Evolutionary conservation across 2,888 invertebrate genomes (phyloP), one percentile per base, ranked within the genome.

Genomic region (Tholera decimalis): DNA sequence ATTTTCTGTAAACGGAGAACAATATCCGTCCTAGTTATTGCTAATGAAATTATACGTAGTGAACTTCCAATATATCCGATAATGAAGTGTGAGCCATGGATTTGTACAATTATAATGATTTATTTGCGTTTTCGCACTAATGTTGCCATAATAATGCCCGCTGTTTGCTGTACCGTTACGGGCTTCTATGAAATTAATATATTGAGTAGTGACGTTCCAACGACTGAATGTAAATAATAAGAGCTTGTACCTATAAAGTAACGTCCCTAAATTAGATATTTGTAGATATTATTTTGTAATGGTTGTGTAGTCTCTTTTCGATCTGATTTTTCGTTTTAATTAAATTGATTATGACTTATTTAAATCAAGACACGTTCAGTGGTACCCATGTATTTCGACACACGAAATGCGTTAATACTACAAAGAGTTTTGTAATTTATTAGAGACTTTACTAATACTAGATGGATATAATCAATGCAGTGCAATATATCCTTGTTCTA

Each of bases 81-180:
- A 75, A 73, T 79, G 51, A 66, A 53, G 71, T 77, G 73, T 64
- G 84, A 88, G 89, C 91, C 92, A 90, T 91, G 84, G 79, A 81
- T 85, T 80, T 88, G 91, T 92, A 91, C 89, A 92, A 92, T 88
- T 68, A 59, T 77, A 76, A 77, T 84, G 86, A 86, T 80, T 82
- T 74, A 78, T 81, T 85, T 82, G 88, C 88, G 88, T 88, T 83
- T 89, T 87, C 84, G 89, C 87, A 88, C 87, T 83, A 86, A 82
- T 84, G 86, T 89, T 92, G 93, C 92, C 93, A 93, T 93, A 92
- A 89, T 92, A 91, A 86, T 82, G 82, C 85, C 78, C 81, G 78
- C 76, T 87, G 53, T 72, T 77, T 68, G 66, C 64, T 67, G 65
- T 73, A 80, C 69, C 65, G 77, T 74, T 73, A 70, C 59, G 81